A percentile compares a stretch with the other conserved stretches of the same genome.
Conservation (phyloP, 1,140 invertebrate genomes). For the Drosophila virilis region DNA sequence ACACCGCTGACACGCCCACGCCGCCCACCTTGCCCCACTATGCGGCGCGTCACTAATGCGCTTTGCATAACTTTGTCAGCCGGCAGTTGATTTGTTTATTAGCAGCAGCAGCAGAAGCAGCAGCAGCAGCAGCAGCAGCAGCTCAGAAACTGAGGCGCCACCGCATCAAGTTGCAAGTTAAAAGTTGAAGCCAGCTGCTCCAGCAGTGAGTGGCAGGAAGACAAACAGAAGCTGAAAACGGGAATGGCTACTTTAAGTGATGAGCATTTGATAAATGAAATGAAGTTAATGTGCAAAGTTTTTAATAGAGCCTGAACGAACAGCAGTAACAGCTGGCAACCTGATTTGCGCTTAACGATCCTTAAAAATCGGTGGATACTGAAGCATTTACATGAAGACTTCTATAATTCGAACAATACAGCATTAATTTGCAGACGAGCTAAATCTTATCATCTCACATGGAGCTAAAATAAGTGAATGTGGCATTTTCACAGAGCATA, state of each 20-base stretch:
- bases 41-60: conserved; percentile 39
- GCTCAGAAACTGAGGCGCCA: conserved; percentile 13
- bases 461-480: no score
- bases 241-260: conserved; percentile 15
- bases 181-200: conserved; percentile 27
- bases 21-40: not conserved
- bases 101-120: conserved; percentile 9
- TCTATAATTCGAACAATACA: no score
- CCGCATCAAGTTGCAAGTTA: conserved; percentile 15
- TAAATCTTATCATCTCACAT: no score
- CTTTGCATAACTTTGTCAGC: conserved; percentile 64
- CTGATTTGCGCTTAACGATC: not conserved
- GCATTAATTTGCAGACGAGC: no score
- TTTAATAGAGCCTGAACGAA: conserved; percentile 27
- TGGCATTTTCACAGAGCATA: no score
- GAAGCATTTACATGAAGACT: no score
- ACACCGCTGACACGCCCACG: conserved; percentile 22
- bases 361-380: no score
- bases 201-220: no score
- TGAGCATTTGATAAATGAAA: conserved; percentile 61
- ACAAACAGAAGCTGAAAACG: no score
- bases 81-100: conserved; percentile 52
- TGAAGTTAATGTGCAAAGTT: conserved; percentile 51
- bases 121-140: not conserved
- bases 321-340: not conserved